These are phyloP conservation scores for Eristalis arbustorum DNA, from an alignment of 2,888 invertebrate species.

Conservation along the genomic window DNA sequence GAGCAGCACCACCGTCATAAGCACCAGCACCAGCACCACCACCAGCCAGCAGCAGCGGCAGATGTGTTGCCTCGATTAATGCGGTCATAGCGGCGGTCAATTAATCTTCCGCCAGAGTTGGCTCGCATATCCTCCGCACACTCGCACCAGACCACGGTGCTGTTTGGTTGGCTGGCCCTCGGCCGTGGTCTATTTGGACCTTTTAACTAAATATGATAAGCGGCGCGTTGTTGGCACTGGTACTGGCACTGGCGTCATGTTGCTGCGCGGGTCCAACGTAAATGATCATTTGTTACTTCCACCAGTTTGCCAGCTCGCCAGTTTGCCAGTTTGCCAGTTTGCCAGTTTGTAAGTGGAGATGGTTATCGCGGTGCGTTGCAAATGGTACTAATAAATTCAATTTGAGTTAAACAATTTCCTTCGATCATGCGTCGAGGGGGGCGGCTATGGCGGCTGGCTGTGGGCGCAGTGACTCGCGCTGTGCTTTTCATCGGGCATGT, in stretches of 20 bases:
- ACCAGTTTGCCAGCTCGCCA: not conserved
- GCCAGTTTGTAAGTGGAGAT: conserved; percentile 64
- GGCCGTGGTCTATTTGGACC: conserved; percentile 66
- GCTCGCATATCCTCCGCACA: conserved; percentile 48
- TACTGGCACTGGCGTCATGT: conserved; percentile 57
- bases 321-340: not conserved
- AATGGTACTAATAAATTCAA: conserved; percentile 70
- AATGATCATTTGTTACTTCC: conserved; percentile 62
- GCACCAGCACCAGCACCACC: not conserved
- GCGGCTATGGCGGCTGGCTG: not conserved
- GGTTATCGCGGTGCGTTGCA: conserved; percentile 63
- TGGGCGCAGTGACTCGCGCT: not conserved
- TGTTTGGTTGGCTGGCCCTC: not conserved
- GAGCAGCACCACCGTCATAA: not conserved
- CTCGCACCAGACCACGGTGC: not conserved
- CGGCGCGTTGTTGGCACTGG: conserved; percentile 43
- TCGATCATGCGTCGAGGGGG: not conserved
- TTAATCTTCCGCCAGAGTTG: conserved; percentile 64
- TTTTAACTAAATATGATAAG: conserved; percentile 69
- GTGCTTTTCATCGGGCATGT: conserved; percentile 11
- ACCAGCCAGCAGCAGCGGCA: conserved; percentile 41
- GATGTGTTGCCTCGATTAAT: conserved; percentile 69
- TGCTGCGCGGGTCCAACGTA: conserved; percentile 55
- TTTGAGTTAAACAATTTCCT: conserved; percentile 58
- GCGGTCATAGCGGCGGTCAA: conserved; percentile 66